Evolutionary conservation across 2,797 vertebrate species (phyloP).

Genomic region (Coregonus ussuriensis): DNA sequence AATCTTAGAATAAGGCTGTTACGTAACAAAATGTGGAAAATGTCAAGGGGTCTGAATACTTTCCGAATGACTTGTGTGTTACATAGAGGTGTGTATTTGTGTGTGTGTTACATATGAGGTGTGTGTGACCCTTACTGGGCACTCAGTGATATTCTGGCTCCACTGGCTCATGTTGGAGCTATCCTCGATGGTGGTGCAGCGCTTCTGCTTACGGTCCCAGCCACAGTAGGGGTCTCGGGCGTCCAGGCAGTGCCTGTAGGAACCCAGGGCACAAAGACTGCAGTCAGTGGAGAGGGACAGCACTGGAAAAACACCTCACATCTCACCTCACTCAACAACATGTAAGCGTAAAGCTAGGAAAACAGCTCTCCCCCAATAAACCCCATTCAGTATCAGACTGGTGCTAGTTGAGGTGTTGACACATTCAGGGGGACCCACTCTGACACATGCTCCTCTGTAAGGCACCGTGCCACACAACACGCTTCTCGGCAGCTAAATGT

Average conservation of each 20-base stretch:
- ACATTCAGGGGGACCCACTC: not conserved
- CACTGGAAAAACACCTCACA: not conserved
- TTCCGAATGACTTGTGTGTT: too few species aligned
- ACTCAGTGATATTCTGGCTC: slow-evolving; percentile 88
- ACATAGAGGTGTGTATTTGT: too few species aligned
- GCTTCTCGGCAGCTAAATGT: not conserved
- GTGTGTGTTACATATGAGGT: not conserved
- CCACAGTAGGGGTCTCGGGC: slow-evolving; percentile 97
- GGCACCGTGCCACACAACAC: not conserved
- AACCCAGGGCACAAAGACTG: slow-evolving; percentile 2
- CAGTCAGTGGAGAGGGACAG: not conserved
- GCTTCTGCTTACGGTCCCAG: slow-evolving; percentile 88
- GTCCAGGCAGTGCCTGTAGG: slow-evolving; percentile 82
- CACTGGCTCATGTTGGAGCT: slow-evolving; percentile 93
- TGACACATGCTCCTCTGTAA: not conserved
- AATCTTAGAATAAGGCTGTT: too few species aligned
- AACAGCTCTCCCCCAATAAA: not conserved
- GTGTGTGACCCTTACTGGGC: slow-evolving; percentile 81
- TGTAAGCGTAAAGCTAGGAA: not conserved
- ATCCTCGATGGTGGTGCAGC: slow-evolving; percentile 89
- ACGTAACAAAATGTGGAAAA: too few species aligned
- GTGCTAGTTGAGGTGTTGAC: not conserved
- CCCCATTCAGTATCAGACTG: not conserved
- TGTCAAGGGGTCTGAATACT: too few species aligned
- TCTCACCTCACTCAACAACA: not conserved